These are phyloP conservation scores for mouse (Mus musculus) DNA, from an alignment of 2,113 vertebrate species.

Conservation along the genomic window DNA sequence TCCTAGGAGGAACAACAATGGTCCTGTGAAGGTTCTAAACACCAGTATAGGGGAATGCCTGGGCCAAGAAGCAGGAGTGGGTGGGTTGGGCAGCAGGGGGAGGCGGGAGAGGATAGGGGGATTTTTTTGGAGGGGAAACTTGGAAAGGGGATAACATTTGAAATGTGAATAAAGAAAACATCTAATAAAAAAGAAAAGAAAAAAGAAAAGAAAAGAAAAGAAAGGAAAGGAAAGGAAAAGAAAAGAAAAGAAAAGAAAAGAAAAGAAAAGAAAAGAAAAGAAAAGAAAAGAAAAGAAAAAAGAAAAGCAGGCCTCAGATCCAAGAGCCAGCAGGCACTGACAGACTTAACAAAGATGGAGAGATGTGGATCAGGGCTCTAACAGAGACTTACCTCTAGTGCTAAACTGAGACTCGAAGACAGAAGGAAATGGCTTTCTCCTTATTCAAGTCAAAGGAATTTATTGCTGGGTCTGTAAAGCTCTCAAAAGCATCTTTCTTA, in stretches of 20 bases:
- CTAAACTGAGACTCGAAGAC: background rate
- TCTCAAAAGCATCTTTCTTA: constrained; percentile 8
- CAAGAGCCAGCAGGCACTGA: background rate
- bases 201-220: background rate
- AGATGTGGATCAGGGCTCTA: background rate
- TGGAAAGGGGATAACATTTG: no score
- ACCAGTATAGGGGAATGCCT: no score
- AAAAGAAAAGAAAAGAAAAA: background rate
- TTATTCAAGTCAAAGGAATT: constrained; percentile 40
- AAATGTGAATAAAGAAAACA: no score
- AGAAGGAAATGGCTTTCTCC: constrained; percentile 40
- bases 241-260: background rate
- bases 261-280: background rate
- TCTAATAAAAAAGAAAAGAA: background rate
- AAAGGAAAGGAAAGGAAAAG: no score
- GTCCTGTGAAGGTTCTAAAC: no score
- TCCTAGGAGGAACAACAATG: no score
- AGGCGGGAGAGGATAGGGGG: no score
- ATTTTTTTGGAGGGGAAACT: no score
- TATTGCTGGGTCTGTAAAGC: background rate
- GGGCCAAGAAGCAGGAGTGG: no score
- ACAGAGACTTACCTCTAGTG: background rate
- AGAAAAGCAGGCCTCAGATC: background rate
- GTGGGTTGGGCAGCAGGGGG: no score
- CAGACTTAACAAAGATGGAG: background rate